These are phyloP conservation scores for Syngnathus scovelli DNA, from an alignment of 2,113 vertebrate genomes.

Conservation along the genomic window DNA sequence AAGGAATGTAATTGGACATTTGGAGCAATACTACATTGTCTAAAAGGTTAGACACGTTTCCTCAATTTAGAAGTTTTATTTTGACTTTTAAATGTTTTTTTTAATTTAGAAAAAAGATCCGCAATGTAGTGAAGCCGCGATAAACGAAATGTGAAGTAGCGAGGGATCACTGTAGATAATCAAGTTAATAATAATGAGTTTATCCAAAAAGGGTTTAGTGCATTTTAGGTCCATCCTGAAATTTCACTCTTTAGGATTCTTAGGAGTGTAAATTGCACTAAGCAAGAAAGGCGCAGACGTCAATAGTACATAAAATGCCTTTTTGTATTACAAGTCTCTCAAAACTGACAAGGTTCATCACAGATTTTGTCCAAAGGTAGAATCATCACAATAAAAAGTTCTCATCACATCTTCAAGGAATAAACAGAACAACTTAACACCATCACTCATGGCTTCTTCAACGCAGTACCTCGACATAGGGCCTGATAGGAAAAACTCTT, in stretches of 20 bases:
- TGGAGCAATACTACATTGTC: no score
- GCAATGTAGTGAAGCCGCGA: no score
- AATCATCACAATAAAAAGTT: constrained; percentile 58
- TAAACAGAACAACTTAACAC: constrained; percentile 41
- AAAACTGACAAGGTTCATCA: constrained; percentile 55
- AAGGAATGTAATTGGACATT: no score
- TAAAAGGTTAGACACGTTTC: no score
- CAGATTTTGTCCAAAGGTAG: constrained; percentile 48
- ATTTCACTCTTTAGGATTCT: no score
- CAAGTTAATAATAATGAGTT: no score
- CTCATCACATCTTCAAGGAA: constrained; percentile 59
- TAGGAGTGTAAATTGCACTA: constrained; percentile 6
- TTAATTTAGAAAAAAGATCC: no score
- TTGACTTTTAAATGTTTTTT: no score
- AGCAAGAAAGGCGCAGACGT: constrained; percentile 39
- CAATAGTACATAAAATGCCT: constrained; percentile 57
- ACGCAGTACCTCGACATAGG: constrained; percentile 51
- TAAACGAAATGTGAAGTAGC: no score
- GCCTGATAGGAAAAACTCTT: constrained; percentile 12
- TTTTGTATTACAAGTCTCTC: constrained; percentile 67
- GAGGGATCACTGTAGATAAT: no score
- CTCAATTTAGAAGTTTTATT: no score
- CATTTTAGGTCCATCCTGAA: no score
- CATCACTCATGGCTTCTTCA: constrained; percentile 60
- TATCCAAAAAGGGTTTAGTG: not conserved